Base-by-base conservation (phyloP, 2,797 vertebrate species). In the Rhodeus uyekii region DNA sequence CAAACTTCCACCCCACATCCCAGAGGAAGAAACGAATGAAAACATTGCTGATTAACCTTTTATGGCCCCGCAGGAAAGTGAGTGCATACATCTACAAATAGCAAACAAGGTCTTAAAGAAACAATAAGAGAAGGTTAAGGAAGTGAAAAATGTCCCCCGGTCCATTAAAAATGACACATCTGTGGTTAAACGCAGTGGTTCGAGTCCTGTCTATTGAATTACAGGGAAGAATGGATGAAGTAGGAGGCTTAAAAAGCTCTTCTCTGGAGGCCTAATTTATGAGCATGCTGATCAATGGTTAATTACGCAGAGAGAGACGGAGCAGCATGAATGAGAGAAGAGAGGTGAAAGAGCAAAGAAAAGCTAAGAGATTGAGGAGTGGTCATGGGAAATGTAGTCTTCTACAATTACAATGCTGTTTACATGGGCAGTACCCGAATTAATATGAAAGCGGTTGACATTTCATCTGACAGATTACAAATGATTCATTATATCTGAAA, bases 211-310 rank as follows among this genome's bases (percentile, higher is more conserved):
- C 65, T 86, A 86, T 84, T 80, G 87, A 79, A 78, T 44, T 55
- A 34, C 67, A 85, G 78, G 32, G 63, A 80, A 75, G 67, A 80
- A 76, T 75, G 69, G 82, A 63, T 72, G n/a, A 78, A 65, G 77
- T 65, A 22, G 83, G 85, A 89, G 77, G 84, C 76, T 87, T 83
- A 76, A 83, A 73, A 83, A 87, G 87, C 87, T 86, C 81, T 85
- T 90, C 90, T 89, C 87, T 76, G 74, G 87, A 87, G 86, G 84
- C 78, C 90, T 92, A 90, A 93, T 94, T 92, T 93, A 92, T 91
- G 88, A 88, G 90, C 82, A 65, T 74, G 81, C 86, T 81, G 89
- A 94, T 94, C 93, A 93, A 93, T 91, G 90, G 90, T 93, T 94
- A 92, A 93, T 94, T 92, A 93, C 92, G 91, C 90, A 86, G 83